phyloP scores from a whole-genome alignment of 2,797 vertebrate species.

The Serranus cabrilla region DNA sequence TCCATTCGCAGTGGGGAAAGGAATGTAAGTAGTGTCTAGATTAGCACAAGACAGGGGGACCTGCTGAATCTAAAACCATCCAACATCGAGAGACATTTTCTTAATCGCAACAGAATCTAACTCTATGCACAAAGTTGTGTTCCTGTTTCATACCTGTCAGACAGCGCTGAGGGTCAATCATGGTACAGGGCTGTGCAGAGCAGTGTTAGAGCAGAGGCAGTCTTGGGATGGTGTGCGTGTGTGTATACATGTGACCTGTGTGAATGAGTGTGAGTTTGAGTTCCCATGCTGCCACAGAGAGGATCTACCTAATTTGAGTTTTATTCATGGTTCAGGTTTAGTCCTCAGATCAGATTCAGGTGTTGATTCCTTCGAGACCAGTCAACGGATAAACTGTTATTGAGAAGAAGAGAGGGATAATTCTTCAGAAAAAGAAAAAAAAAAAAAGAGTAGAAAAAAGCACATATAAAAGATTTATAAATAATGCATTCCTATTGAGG shows the following conservation, averaged over 20 bases:
- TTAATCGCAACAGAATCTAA: slow-evolving; percentile 78
- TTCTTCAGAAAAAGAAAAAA: slow-evolving; percentile 43
- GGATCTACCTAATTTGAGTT: slow-evolving; percentile 77
- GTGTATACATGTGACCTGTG: slow-evolving; percentile 13
- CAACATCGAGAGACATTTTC: slow-evolving; percentile 70
- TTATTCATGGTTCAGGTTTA: slow-evolving; percentile 74
- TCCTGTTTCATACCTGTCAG: slow-evolving; percentile 78
- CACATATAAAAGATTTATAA: slow-evolving; percentile 85
- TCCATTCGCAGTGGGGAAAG: slow-evolving; percentile 56
- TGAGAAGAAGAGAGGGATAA: slow-evolving; percentile 50
- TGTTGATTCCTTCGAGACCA: slow-evolving; percentile 75
- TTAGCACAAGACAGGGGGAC: slow-evolving; percentile 80
- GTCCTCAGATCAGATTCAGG: slow-evolving; percentile 78
- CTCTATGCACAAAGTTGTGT: slow-evolving; percentile 89
- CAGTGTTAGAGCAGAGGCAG: slow-evolving; percentile 52
- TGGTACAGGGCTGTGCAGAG: slow-evolving; percentile 64
- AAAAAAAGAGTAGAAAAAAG: slow-evolving; percentile 69
- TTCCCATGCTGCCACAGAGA: slow-evolving; percentile 60
- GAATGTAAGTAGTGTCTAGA: slow-evolving; percentile 63
- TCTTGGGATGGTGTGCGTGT: slow-evolving; percentile 39
- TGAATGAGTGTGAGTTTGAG: slow-evolving; percentile 35
- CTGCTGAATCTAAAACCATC: slow-evolving; percentile 67
- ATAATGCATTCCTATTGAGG: slow-evolving; percentile 84
- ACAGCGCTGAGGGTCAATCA: slow-evolving; percentile 80
- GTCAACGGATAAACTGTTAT: slow-evolving; percentile 75